A percentile compares a stretch with the other conserved stretches of the same genome.
Evolutionary conservation across 2,113 vertebrate genomes (phyloP).

Genomic region (Colistium nudipinnis): DNA sequence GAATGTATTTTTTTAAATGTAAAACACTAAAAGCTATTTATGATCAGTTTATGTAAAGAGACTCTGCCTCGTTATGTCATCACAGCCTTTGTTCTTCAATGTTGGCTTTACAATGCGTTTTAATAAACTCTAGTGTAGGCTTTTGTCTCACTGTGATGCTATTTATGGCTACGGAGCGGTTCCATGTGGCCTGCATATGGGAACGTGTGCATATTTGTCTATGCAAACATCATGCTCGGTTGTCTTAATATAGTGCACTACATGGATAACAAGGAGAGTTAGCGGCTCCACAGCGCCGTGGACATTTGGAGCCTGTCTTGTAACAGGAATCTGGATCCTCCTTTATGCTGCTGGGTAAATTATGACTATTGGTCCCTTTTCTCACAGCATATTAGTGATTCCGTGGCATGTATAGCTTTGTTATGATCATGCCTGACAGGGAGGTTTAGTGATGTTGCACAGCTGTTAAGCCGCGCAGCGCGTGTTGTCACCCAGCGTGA

Average conservation of each 20-base stretch:
- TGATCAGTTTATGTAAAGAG: not conserved
- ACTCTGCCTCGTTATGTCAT: not conserved
- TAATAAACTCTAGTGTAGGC: not conserved
- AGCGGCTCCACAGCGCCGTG: constrained; percentile 5
- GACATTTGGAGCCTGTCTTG: not conserved
- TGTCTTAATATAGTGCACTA: not conserved
- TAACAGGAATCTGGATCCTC: constrained; percentile 17
- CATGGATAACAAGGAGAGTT: not conserved
- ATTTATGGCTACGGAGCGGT: not conserved
- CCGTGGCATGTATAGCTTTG: constrained; percentile 20
- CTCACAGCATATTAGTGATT: constrained; percentile 44
- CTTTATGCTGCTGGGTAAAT: constrained; percentile 42
- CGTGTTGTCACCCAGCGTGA: constrained; percentile 53
- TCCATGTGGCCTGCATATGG: not conserved
- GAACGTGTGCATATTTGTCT: not conserved
- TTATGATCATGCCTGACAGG: constrained; percentile 53
- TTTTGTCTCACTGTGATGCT: not conserved
- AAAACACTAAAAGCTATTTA: not conserved
- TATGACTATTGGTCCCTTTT: constrained; percentile 28
- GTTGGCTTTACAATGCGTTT: not conserved
- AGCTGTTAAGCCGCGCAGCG: constrained; percentile 59
- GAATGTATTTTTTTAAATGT: not conserved
- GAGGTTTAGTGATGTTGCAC: constrained; percentile 57
- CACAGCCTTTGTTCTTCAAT: not conserved
- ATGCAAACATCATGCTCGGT: not conserved